Evolutionary conservation across 53 echinoderm and acorn worm species (phyloP).

Genomic region (Crossaster papposus): DNA sequence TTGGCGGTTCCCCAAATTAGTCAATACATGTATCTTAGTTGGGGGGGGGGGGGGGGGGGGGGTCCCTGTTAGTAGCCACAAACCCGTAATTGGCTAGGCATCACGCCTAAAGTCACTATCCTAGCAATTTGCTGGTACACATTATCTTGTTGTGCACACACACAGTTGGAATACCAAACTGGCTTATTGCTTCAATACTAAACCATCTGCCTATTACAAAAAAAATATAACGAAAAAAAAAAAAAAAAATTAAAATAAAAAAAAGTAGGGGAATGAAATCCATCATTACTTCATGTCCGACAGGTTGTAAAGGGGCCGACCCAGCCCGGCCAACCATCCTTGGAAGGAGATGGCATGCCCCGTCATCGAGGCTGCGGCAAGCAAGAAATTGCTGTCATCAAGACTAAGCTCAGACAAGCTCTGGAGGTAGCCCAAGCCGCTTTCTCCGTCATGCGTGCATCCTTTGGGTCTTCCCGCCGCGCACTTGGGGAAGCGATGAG

Average conservation of each 20-base stretch:
- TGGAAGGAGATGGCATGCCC: conserved; percentile 9
- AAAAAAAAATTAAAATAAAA: background rate
- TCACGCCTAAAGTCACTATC: no score
- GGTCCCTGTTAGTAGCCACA: no score
- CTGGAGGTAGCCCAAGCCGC: conserved; percentile 36
- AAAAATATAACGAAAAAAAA: background rate
- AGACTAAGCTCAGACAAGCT: conserved; percentile 51
- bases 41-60: no score
- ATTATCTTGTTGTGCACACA: no score
- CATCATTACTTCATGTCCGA: background rate
- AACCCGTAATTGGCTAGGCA: no score
- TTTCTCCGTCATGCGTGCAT: conserved; percentile 57
- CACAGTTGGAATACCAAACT: background rate
- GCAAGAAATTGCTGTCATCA: conserved; percentile 37
- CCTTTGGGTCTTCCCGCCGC: conserved; percentile 37
- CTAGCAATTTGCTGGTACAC: no score
- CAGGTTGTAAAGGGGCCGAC: conserved; percentile 3
- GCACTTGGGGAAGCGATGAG: conserved; percentile 53
- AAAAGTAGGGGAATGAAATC: background rate
- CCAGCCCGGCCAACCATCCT: background rate
- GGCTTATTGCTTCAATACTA: background rate
- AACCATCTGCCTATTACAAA: background rate
- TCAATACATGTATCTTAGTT: no score
- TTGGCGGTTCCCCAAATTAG: no score
- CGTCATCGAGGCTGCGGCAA: conserved; percentile 16